phyloP scores from a whole-genome alignment of 2,113 vertebrate species.

The Ictalurus punctatus region DNA sequence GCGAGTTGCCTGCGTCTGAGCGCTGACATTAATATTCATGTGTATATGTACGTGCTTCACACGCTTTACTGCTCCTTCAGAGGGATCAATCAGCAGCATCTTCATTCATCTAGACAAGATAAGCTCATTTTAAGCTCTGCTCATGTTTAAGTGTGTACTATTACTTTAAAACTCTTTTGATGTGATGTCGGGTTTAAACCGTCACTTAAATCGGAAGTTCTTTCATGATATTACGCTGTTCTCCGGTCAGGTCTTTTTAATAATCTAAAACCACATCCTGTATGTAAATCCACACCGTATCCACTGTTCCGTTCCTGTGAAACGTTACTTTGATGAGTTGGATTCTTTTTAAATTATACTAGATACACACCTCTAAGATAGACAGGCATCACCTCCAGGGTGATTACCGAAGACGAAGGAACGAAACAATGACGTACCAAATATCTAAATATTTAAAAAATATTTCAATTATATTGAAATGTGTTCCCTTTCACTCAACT shows the following conservation, averaged over 20 bases:
- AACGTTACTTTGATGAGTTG: neutral
- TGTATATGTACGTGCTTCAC: conserved; percentile 60
- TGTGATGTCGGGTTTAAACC: neutral
- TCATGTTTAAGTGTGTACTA: conserved; percentile 15
- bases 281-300: neutral
- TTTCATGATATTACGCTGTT: neutral
- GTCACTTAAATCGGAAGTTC: neutral
- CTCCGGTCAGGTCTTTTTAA: neutral
- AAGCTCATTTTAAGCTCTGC: conserved; percentile 8
- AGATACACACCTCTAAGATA: neutral
- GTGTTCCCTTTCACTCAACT: neutral
- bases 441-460: neutral
- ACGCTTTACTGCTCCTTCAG: conserved; percentile 67
- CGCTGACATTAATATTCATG: conserved; percentile 77
- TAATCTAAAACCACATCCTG: neutral
- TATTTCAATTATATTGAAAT: neutral
- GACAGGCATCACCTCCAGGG: neutral
- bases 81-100: conserved; percentile 61
- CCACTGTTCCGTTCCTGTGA: neutral
- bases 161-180: conserved; percentile 1
- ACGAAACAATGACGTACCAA: neutral
- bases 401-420: neutral
- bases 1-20: conserved; percentile 66
- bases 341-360: neutral
- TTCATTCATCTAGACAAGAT: conserved; percentile 53